Base-by-base conservation (phyloP, 2,113 vertebrate species). In the Motacilla tschutschensis region DNA sequence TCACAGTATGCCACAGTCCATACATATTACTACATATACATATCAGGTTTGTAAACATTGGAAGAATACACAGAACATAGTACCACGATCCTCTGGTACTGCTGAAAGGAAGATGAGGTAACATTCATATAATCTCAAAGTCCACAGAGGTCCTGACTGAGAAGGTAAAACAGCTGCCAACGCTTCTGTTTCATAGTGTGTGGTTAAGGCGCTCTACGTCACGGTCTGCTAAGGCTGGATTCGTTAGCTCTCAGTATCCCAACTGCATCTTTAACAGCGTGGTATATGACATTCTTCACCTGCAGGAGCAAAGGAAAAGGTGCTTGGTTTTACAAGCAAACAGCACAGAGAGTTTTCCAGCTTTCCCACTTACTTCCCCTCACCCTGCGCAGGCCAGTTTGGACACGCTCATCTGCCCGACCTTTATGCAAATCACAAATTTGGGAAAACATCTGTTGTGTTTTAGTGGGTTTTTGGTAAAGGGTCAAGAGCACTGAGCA, bases 251-350 rank as follows among this genome's bases (percentile, higher is more conserved):
- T 96, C 82, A 98, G 94, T 94, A 98, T 97, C 87, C 96, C 97
- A 13, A 98, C 96, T 2, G 97, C 97, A 44, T 98, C 97, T 84
- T 98, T 98, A 54, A 98, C 97, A 50, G 97, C 97, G 3, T 98
- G 97, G 94, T 97, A 98, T 55, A 98, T 98, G 35, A 98, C 97
- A 87, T 98, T 98, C 95, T 98, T 98, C 87, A 98, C 97, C 97
- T 98, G 67, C 67, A 16, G 33, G 31, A 48, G 74, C 19, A 35
- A 28, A n/a, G 26, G 35, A 14, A 12, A 33, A 76, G 22, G 28
- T 1, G 0, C 9, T 57, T 3, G 40, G 54, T 29, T 72, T 35
- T 12, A 22, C 12, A 36, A 17, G 53, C 16, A 40, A 53, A 47
- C 33, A 47, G 46, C 75, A 79, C 7, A 46, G 5, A 43, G 5